Evolutionary conservation across 2,797 vertebrate genomes (phyloP).

Genomic region (Hydrophis major): DNA sequence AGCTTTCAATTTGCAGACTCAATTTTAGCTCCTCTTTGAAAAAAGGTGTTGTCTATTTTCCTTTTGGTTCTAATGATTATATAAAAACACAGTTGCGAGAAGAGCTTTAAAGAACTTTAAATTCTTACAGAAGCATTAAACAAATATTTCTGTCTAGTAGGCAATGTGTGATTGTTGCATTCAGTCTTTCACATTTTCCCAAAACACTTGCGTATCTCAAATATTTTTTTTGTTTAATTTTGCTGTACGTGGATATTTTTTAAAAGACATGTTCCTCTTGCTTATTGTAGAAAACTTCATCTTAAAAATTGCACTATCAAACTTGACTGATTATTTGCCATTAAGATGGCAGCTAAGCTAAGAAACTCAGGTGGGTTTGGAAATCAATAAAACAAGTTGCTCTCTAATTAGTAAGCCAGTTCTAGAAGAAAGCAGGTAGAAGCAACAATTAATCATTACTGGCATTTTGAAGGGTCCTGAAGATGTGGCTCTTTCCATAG

Average conservation of each 20-base stretch:
- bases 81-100: neutral
- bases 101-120: neutral
- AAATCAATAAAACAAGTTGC: neutral
- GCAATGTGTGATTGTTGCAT: slow-evolving; percentile 3
- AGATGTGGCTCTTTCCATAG: neutral
- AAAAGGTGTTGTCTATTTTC: neutral
- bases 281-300: slow-evolving; percentile 1
- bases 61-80: neutral
- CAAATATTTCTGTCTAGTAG: slow-evolving; percentile 9
- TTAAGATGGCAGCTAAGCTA: neutral
- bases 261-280: neutral
- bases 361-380: neutral
- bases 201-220: neutral
- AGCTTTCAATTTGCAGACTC: neutral
- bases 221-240: neutral
- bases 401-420: neutral
- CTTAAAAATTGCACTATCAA: neutral
- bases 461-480: neutral
- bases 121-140: neutral
- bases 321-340: neutral
- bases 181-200: neutral
- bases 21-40: fast-evolving
- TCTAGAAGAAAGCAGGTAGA: neutral
- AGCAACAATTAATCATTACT: neutral
- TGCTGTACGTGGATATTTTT: slow-evolving; percentile 3